These are phyloP conservation scores for Willisornis vidua DNA, from an alignment of 2,113 vertebrate species.

Conservation along the genomic window DNA sequence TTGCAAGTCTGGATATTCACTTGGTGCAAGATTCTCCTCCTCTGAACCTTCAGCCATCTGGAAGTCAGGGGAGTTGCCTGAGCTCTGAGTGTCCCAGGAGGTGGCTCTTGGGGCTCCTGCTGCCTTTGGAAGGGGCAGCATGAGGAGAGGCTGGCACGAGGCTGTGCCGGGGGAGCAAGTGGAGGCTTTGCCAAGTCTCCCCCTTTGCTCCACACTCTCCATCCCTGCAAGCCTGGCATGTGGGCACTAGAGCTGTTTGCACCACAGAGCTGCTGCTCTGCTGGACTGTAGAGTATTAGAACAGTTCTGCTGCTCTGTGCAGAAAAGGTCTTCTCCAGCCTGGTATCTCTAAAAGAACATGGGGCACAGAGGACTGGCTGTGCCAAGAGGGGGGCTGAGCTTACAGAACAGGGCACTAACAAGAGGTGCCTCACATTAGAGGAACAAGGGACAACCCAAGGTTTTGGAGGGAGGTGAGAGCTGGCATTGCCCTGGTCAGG, in stretches of 20 bases:
- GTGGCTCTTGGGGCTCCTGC: background rate
- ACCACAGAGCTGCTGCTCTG: background rate
- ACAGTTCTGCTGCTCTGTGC: background rate
- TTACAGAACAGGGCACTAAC: background rate
- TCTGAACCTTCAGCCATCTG: background rate
- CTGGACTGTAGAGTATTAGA: background rate
- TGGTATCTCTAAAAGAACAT: background rate
- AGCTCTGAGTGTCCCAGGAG: background rate
- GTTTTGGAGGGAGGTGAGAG: background rate
- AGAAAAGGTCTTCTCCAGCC: background rate
- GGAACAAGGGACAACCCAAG: background rate
- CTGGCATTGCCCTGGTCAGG: background rate
- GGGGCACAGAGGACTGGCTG: background rate
- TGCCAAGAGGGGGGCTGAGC: too few relatives aligned
- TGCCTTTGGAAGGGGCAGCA: background rate
- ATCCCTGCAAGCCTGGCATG: background rate
- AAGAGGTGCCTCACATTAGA: background rate
- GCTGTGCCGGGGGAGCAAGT: background rate
- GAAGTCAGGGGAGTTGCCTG: background rate
- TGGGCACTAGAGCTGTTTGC: background rate
- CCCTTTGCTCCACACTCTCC: background rate
- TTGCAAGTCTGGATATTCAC: background rate
- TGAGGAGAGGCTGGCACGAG: background rate
- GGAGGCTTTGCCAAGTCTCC: background rate
- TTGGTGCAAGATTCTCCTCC: background rate